Evolutionary conservation across 2,888 invertebrate genomes (phyloP).

Genomic region (Orthonevra nobilis): DNA sequence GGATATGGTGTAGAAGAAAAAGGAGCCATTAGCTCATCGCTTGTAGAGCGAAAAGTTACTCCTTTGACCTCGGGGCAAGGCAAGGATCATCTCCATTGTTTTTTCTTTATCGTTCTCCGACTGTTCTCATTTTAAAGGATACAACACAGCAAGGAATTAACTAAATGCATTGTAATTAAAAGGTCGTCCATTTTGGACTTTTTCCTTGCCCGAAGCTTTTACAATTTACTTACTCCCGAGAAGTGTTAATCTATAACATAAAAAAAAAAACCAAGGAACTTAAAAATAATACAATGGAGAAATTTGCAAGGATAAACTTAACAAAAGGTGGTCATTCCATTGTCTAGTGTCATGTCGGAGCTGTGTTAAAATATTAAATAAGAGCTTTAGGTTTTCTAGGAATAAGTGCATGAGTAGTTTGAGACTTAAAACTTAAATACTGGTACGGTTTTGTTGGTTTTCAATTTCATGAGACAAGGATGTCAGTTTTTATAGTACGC

Average conservation of each 20-base stretch:
- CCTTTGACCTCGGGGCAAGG: slow-evolving; percentile 33
- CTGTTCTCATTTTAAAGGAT: slow-evolving; percentile 44
- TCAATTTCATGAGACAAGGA: too few relatives aligned
- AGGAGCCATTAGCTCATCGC: slow-evolving; percentile 56
- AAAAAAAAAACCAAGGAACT: background rate
- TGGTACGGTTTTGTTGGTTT: too few relatives aligned
- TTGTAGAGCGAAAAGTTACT: slow-evolving; percentile 50
- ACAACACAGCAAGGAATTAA: slow-evolving; percentile 61
- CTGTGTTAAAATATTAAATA: background rate
- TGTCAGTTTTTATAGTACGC: too few relatives aligned
- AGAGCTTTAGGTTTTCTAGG: background rate
- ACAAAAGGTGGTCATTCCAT: slow-evolving; percentile 51
- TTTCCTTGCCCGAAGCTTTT: slow-evolving; percentile 20
- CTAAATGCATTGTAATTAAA: slow-evolving; percentile 68
- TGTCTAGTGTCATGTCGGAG: slow-evolving; percentile 26
- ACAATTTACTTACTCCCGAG: slow-evolving; percentile 39
- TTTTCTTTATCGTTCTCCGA: background rate
- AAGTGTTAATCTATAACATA: slow-evolving; percentile 33
- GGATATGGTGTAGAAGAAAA: slow-evolving; percentile 1
- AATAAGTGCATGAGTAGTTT: background rate
- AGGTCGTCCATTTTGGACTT: slow-evolving; percentile 57
- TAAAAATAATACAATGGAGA: slow-evolving; percentile 1
- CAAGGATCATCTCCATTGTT: slow-evolving; percentile 1
- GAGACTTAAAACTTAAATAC: too few relatives aligned
- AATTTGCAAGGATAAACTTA: slow-evolving; percentile 34